A percentile compares a stretch with the other conserved stretches of the same genome.
Evolutionary conservation across 1,140 invertebrate species (phyloP).

Genomic region (Spodoptera frugiperda): DNA sequence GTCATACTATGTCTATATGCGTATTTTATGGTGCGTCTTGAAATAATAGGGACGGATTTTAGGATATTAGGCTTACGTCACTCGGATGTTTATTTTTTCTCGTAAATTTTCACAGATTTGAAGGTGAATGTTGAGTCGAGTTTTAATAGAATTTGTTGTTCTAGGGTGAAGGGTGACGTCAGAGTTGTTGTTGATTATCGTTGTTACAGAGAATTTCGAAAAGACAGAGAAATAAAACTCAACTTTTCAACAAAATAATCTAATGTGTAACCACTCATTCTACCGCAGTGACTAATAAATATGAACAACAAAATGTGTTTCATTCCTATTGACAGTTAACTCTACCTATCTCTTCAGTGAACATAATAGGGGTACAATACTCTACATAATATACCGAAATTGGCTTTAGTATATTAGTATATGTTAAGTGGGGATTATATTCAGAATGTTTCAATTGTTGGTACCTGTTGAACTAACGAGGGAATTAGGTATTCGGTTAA

Average conservation of each 20-base stretch:
- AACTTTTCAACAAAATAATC: no score
- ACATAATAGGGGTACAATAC: no score
- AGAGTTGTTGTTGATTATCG: no score
- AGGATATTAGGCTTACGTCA: slow-evolving; percentile 43
- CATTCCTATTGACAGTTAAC: no score
- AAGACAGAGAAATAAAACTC: no score
- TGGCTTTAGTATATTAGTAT: neutral
- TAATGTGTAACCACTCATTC: no score
- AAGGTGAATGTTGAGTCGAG: neutral
- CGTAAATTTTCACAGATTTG: slow-evolving; percentile 19
- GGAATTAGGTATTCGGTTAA: slow-evolving; percentile 31
- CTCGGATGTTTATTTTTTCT: slow-evolving; percentile 37
- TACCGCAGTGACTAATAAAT: no score
- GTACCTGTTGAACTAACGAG: slow-evolving; percentile 33
- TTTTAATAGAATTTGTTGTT: neutral
- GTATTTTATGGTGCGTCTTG: slow-evolving; percentile 57
- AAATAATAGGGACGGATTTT: slow-evolving; percentile 52
- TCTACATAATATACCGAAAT: neutral
- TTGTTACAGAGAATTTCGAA: no score
- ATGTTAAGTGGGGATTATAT: slow-evolving; percentile 12
- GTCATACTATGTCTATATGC: slow-evolving; percentile 63
- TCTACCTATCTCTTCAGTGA: no score
- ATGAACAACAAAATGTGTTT: no score
- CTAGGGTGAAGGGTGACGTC: no score
- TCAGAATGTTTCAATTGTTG: slow-evolving; percentile 11